phyloP scores from a whole-genome alignment of 2,888 invertebrate genomes.

The Drosophila buzzatii region DNA sequence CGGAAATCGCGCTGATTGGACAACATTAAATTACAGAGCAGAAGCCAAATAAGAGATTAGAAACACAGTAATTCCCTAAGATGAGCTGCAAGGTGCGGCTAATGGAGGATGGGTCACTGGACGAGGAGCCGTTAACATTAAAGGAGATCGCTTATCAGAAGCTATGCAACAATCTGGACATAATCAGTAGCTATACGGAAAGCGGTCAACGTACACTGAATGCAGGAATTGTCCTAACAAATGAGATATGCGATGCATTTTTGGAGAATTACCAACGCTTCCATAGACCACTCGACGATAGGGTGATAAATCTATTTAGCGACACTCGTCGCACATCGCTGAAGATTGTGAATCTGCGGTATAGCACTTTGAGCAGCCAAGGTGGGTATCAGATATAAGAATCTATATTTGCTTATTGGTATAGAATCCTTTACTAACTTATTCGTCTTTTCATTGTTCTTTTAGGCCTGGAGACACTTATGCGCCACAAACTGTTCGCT shows the following conservation, averaged over 20 bases:
- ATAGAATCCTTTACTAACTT: not conserved
- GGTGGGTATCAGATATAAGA: conserved; percentile 85
- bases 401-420: no score
- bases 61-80: conserved; percentile 21
- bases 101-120: conserved; percentile 84
- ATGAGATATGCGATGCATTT: conserved; percentile 89
- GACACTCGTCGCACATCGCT: conserved; percentile 89
- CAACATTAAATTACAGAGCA: conserved; percentile 2
- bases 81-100: conserved; percentile 85
- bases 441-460: not conserved
- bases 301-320: conserved; percentile 90
- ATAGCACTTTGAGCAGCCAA: conserved; percentile 90
- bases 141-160: conserved; percentile 84
- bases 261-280: conserved; percentile 84
- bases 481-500: conserved; percentile 90
- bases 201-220: conserved; percentile 85
- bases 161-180: conserved; percentile 83
- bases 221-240: conserved; percentile 88
- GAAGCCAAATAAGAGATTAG: not conserved
- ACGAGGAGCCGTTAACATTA: conserved; percentile 84
- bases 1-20: not conserved
- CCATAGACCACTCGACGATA: conserved; percentile 87
- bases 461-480: conserved; percentile 87
- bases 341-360: conserved; percentile 89
- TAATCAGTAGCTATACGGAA: conserved; percentile 77